Evolutionary conservation across 1,140 invertebrate genomes (phyloP), one percentile per base, ranked within the genome.

Genomic region (Hesperophylax magnus): DNA sequence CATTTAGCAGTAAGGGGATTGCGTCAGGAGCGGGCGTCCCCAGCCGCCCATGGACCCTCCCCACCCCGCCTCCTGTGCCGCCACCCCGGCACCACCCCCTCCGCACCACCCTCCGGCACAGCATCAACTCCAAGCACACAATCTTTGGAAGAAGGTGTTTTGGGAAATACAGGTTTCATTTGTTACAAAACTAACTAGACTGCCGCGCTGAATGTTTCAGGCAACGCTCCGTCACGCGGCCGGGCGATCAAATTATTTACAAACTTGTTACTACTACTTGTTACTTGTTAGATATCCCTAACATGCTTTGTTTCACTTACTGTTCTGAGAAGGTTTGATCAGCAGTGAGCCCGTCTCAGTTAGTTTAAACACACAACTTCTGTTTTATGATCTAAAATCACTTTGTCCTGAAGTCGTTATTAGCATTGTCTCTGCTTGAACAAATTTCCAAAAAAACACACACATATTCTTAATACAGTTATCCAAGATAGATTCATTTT

Each of bases 1-100:
- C 78, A 80, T 80, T 80, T 80, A 80, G 78, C 78, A 74, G 78
- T 77, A 71, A 81, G 80, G 80, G 77, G 80, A 81, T 78, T 78
- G 80, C 80, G 75, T 81, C 80, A 81, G 80, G 80, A 77, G 56
- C 61, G 39, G 18, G 18, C 24, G 60, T 77, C 47, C 79, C 71
- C 27, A 27, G 67, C 74, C 74, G 74, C 72, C 79, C 79, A 72
- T 65, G 52, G 75, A 54, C 75, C 75, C 52, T 22, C 56, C 27
- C 20, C 60, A 20, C 39, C 75, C 60, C 31, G n/a, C 3, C 47
- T 20, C 20, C 69, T 20, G 39, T 14, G 2, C n/a, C 17, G 0
- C 65, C 63, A 5, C 34, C 67, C 11, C 11, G 11, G 39, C 39
- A 11, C 63, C 63, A 31, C 31, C 27, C 63, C 15, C 27, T 8